These are phyloP conservation scores for Centropyge bicolor DNA, from an alignment of 2,797 vertebrate species.

Conservation along the genomic window DNA sequence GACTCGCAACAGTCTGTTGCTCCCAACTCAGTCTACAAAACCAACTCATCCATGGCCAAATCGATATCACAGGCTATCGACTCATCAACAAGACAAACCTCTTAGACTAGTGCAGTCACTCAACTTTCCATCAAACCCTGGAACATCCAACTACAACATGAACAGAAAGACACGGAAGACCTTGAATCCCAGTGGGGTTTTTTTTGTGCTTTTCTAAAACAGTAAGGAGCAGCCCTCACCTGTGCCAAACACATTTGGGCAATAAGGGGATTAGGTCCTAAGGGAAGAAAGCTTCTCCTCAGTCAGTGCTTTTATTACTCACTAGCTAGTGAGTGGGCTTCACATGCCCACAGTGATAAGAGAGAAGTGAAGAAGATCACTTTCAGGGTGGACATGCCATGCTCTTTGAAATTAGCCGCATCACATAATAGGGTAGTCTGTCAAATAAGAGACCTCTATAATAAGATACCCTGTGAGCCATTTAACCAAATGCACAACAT, in stretches of 20 bases:
- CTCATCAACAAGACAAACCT: constrained; percentile 43
- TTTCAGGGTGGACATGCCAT: no score
- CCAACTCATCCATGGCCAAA: constrained; percentile 46
- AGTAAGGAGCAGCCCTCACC: constrained; percentile 30
- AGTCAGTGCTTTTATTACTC: neutral
- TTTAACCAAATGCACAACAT: no score
- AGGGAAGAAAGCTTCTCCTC: constrained; percentile 29
- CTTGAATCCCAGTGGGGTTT: constrained; percentile 1
- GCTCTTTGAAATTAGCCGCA: no score
- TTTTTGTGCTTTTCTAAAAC: neutral
- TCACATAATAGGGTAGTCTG: no score
- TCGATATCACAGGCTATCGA: constrained; percentile 42
- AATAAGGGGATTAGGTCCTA: constrained; percentile 66
- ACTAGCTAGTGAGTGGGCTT: neutral
- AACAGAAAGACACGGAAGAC: constrained; percentile 26
- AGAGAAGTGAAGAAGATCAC: no score
- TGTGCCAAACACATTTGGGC: constrained; percentile 53
- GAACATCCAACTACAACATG: constrained; percentile 12
- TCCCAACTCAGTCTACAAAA: constrained; percentile 38
- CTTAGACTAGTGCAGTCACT: constrained; percentile 41
- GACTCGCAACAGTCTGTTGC: constrained; percentile 49
- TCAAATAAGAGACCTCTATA: no score
- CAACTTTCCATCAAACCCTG: constrained; percentile 33
- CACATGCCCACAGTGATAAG: neutral
- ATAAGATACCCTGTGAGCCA: no score